These are phyloP conservation scores for Eidolon helvum DNA, from an alignment of 2,113 vertebrate genomes.

Conservation along the genomic window DNA sequence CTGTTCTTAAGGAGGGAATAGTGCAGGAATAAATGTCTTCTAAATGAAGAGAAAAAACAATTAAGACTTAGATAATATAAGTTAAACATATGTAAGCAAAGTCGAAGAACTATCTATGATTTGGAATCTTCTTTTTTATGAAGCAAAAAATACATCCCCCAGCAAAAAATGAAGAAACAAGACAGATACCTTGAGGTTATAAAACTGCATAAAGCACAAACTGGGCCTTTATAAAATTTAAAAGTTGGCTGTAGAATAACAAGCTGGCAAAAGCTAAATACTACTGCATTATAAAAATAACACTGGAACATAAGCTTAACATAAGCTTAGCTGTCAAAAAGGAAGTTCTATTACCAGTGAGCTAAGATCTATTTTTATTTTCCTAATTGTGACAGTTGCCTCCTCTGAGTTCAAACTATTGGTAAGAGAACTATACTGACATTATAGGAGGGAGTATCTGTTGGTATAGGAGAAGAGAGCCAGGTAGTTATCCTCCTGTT, in stretches of 20 bases:
- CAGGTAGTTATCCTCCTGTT: not conserved
- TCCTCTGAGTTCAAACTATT: not conserved
- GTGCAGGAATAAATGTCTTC: not conserved
- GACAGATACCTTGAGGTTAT: not conserved
- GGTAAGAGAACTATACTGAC: too few relatives aligned
- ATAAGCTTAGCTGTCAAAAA: not conserved
- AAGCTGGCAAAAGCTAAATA: not conserved
- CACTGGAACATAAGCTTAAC: not conserved
- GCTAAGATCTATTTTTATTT: not conserved
- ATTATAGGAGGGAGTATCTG: not conserved
- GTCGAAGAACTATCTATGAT: not conserved
- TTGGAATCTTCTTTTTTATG: not conserved
- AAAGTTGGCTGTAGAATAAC: not conserved
- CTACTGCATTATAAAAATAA: not conserved
- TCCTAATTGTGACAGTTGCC: not conserved
- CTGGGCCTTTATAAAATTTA: not conserved
- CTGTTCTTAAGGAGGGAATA: not conserved
- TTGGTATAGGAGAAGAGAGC: not conserved
- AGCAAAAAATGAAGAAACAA: not conserved
- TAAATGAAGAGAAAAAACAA: not conserved
- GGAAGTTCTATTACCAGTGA: not conserved
- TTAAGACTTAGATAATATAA: not conserved
- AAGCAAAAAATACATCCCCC: not conserved
- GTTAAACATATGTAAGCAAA: not conserved
- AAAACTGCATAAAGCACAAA: not conserved